Base-by-base conservation (phyloP, 2,888 invertebrate genomes). In the Acanthosepion pharaonis region DNA sequence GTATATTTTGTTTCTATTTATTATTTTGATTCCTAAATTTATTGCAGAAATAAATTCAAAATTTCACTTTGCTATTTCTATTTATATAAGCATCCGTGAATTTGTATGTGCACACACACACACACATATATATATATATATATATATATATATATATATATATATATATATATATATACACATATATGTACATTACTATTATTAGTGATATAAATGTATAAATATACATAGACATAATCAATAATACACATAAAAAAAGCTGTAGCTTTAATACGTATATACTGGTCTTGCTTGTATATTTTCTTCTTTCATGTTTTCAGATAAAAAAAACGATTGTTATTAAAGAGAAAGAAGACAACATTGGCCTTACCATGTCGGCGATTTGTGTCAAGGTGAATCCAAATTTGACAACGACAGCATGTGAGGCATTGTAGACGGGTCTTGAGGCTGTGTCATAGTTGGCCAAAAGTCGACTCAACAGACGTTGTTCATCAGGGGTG, bases 331-430 rank as follows among this genome's bases (percentile, higher is more conserved):
- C 5, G 48, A 49, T 25, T 92, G 28, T 49, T 49, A 55, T 51
- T 25, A n/a, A 53, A 94, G 51, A 49, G 49, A 92, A n/a, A n/a
- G 91, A 55, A 78, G 28, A 78, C 78, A 78, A 9, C 78, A n/a
- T 78, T 78, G 4, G 92, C 91, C 96, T 96, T 96, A 97, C 97
- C 97, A 97, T 97, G 95, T 97, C 97, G 18, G 96, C 96, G 53
- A 97, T 96, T 95, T 97, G 97, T 91, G 96, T 97, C 42, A 97
- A 95, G 11, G 97, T 96, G n/a, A 97, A 95, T 49, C 97, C 97
- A 95, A 97, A 97, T 94, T 96, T 96, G 91, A 97, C 96, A 28
- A 96, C 96, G 91, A 97, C 97, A 20, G 95, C 96, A 94, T 96
- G 95, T 0, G 97, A 96, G 48, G 97, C 97, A 95, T 97, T 97